Percentiles rank a stretch among this genome's conserved stretches.
These are phyloP conservation scores for Pseudopipra pipra DNA, from an alignment of 2,113 vertebrate genomes.

Conservation along the genomic window DNA sequence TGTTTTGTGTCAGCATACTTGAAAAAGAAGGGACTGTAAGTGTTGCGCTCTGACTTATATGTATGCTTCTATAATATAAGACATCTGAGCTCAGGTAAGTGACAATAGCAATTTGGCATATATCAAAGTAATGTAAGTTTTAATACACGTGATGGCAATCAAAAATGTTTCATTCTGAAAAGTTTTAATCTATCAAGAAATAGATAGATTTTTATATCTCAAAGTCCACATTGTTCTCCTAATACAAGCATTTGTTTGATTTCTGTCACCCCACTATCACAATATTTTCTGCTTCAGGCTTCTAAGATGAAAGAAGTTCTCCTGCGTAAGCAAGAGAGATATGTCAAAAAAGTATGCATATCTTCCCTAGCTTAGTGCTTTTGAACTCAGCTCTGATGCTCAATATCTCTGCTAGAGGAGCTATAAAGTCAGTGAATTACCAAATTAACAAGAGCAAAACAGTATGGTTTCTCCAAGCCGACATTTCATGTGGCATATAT, in stretches of 20 bases:
- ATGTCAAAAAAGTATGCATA: background rate
- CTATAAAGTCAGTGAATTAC: slow-evolving; percentile 29
- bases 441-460: slow-evolving; percentile 15
- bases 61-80: background rate
- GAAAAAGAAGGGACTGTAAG: background rate
- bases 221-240: background rate
- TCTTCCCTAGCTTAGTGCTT: background rate
- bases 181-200: background rate
- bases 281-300: background rate
- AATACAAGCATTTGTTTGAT: background rate
- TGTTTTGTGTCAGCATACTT: background rate
- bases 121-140: background rate
- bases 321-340: background rate
- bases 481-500: background rate
- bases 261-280: background rate
- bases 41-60: background rate
- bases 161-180: background rate
- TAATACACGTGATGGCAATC: background rate
- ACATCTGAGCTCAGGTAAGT: background rate
- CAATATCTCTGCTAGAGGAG: background rate
- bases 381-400: background rate
- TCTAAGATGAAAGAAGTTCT: background rate
- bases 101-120: background rate
- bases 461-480: background rate
- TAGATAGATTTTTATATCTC: background rate